Evolutionary conservation across 2,888 invertebrate genomes (phyloP).

Genomic region (Poecilus cupreus): DNA sequence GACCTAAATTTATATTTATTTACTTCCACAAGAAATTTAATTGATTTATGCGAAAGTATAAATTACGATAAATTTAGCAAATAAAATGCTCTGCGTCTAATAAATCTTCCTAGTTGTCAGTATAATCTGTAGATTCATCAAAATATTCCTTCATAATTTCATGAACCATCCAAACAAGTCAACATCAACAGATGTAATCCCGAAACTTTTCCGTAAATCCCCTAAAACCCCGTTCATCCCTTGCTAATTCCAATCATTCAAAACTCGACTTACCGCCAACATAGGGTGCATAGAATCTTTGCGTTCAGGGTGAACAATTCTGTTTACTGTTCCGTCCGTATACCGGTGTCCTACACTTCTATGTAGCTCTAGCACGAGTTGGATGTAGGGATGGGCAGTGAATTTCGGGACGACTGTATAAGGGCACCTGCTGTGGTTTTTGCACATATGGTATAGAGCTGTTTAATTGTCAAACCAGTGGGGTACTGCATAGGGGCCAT

Average conservation of each 20-base stretch:
- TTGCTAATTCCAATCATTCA: slow-evolving; percentile 57
- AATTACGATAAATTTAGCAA: too few relatives aligned
- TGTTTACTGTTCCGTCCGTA: slow-evolving; percentile 2
- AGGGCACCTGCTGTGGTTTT: slow-evolving; percentile 58
- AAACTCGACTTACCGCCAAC: neutral
- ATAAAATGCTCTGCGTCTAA: too few relatives aligned
- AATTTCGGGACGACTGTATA: slow-evolving; percentile 28
- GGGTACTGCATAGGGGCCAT: slow-evolving; percentile 62
- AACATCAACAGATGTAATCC: slow-evolving; percentile 48
- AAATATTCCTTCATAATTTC: slow-evolving; percentile 38
- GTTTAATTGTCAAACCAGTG: slow-evolving; percentile 65
- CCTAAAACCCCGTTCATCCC: slow-evolving; percentile 55
- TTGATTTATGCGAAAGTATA: too few relatives aligned
- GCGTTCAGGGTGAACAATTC: slow-evolving; percentile 8
- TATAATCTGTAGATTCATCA: slow-evolving; percentile 46
- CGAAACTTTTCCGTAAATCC: slow-evolving; percentile 51
- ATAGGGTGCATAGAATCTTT: neutral
- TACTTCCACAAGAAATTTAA: neutral
- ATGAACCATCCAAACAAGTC: slow-evolving; percentile 20
- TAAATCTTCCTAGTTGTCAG: too few relatives aligned
- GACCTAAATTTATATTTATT: neutral
- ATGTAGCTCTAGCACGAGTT: neutral
- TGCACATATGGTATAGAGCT: slow-evolving; percentile 66
- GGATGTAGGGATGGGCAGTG: neutral
- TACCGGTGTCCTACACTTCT: slow-evolving; percentile 36